Evolutionary conservation across 37 sponge, comb jelly and placozoan species (phyloP), one percentile per base, ranked within the genome.

Genomic region (Beroe forskalii): DNA sequence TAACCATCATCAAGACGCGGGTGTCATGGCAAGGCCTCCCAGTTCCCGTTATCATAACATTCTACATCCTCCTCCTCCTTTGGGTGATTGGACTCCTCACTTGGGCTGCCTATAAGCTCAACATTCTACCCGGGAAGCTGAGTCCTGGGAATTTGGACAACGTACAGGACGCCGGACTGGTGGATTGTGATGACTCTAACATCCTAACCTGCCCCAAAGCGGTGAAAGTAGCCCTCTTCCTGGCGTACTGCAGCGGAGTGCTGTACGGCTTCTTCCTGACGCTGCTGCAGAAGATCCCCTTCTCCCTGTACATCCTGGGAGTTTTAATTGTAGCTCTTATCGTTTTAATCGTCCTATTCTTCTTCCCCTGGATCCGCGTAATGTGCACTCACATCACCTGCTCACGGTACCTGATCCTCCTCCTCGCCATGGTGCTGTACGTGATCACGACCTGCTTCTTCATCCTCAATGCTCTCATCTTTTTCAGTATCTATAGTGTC

Each of bases 21-120:
- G n/a, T n/a, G n/a, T n/a, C n/a, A n/a, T n/a, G n/a, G n/a, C n/a
- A n/a, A n/a, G n/a, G n/a, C n/a, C n/a, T n/a, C n/a, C n/a, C n/a
- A n/a, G n/a, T n/a, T n/a, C n/a, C n/a, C n/a, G n/a, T n/a, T n/a
- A n/a, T n/a, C n/a, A n/a, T 72, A 35, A 4, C 75, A 4, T 72
- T 72, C 39, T 72, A 35, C 75, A 35, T 72, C 35, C 35, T 38
- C 75, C 38, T 72, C 35, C 39, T 35, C 8, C 40, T 72, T 2
- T 72, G 75, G 75, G 75, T 72, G 75, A 3, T 33, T 3, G 75
- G 40, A 38, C 28, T 72, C 23, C 12, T 72, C 8, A 36, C 35
- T 3, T 72, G 75, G 75, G 75, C 75, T 32, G 75, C 75, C 38
- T 72, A 72, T 39, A 72, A 72, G 30, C 39, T 39, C 39, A 72